Evolutionary conservation across 2,797 vertebrate species (phyloP), one percentile per base, ranked within the genome.

Genomic region (Pithecia hirsuta): DNA sequence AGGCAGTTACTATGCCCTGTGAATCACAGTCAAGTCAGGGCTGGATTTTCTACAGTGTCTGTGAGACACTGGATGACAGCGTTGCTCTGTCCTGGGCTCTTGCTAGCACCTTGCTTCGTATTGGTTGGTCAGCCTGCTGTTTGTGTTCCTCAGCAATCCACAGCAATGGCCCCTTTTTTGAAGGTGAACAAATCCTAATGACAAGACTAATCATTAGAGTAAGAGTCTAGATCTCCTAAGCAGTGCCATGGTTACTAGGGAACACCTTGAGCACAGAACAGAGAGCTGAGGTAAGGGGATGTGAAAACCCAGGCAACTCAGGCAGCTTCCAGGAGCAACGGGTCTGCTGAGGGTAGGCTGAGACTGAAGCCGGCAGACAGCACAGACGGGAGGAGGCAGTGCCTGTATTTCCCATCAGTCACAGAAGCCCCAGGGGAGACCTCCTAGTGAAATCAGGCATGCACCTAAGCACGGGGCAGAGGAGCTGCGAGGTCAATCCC

Each of bases 101-200:
- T 8, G 20, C 12, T 4, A 7, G 30, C 7, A 30, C 39, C 26
- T 41, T 15, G 48, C 33, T 44, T n/a, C 5, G 0, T 4, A 3
- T 8, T 28, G 50, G 7, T 15, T 0, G 26, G 26, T 26, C 6
- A 9, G 24, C 64, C 20, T 5, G 5, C 64, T 46, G 13, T 22
- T 33, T 30, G 1, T 20, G 59, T 19, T 55, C 57, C 84, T 44
- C 64, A 28, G 41, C 61, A 67, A 8, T 19, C 17, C 20, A 44
- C 22, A 44, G 78, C 59, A 44, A 36, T 2, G 39, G 48, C 5
- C 12, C 33, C 57, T 61, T 20, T 10, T 17, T 33, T 50, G 44
- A 64, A 89, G 67, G 13, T 52, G 41, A 57, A 28, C 64, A 52
- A 36, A 50, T 19, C 20, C 81, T 50, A 64, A 39, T 1, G 28